Percentiles rank a stretch among this genome's conserved stretches.
These are phyloP conservation scores for Diplodus puntazzo DNA, from an alignment of 2,797 vertebrate species.

Conservation along the genomic window DNA sequence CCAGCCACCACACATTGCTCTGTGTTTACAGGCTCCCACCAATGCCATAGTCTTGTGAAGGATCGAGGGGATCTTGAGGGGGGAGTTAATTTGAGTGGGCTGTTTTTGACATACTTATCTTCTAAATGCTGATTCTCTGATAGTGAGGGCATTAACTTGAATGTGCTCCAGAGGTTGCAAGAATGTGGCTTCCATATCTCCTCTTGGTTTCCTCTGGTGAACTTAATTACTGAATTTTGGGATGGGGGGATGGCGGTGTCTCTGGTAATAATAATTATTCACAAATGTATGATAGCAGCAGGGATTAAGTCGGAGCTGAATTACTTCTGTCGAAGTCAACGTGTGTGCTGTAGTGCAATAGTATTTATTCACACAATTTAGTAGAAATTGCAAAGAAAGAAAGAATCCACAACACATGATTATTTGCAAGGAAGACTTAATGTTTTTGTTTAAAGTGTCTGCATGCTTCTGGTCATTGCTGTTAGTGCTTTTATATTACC, in stretches of 20 bases:
- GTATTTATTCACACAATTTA: not conserved
- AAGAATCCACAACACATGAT: conserved; percentile 1
- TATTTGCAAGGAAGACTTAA: not conserved
- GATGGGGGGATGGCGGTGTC: not conserved
- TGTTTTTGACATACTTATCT: conserved; percentile 53
- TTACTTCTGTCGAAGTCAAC: not conserved
- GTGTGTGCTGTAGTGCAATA: not conserved
- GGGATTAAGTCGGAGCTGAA: conserved; percentile 2
- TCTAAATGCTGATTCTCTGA: conserved; percentile 64
- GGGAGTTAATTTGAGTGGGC: conserved; percentile 18
- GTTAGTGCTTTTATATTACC: not conserved
- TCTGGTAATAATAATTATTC: conserved; percentile 39
- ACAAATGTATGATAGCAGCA: conserved; percentile 16
- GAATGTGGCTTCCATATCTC: conserved; percentile 41
- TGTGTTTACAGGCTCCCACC: conserved; percentile 27
- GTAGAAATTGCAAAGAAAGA: not conserved
- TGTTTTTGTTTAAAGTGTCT: not conserved
- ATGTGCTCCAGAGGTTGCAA: conserved; percentile 39
- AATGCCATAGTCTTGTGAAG: conserved; percentile 20
- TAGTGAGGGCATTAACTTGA: conserved; percentile 68
- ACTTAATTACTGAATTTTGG: conserved; percentile 32
- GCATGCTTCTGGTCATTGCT: not conserved
- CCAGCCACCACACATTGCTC: conserved; percentile 24
- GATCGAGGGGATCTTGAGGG: conserved; percentile 17
- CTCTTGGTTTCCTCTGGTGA: conserved; percentile 48